phyloP scores from a whole-genome alignment of 2,797 vertebrate genomes.

The Xenops minutus region DNA sequence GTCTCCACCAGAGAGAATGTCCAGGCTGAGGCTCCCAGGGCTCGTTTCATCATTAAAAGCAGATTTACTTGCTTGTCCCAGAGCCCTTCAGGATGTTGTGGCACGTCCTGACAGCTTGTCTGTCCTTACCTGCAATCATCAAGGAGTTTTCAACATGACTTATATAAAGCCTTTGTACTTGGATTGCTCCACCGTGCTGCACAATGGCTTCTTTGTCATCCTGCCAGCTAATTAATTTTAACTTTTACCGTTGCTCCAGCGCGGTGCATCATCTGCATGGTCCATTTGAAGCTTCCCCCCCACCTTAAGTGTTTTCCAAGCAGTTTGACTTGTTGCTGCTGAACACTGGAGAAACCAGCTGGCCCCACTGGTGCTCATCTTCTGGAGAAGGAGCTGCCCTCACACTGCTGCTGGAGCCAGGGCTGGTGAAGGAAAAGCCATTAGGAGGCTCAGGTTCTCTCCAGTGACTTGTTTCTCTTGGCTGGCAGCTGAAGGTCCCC shows the following conservation, averaged over 20 bases:
- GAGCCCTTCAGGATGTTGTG: constrained; percentile 33
- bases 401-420: background rate
- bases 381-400: constrained; percentile 6
- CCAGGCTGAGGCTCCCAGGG: background rate
- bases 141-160: constrained; percentile 71
- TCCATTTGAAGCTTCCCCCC: constrained; percentile 25
- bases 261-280: background rate
- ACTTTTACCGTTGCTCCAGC: constrained; percentile 62
- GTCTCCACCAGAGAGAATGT: background rate
- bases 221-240: constrained; percentile 79
- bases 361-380: background rate
- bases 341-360: background rate
- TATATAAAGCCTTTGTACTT: constrained; percentile 65
- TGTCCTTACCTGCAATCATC: constrained; percentile 68
- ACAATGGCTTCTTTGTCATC: constrained; percentile 75
- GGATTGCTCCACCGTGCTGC: constrained; percentile 65
- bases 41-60: background rate
- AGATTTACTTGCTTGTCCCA: background rate
- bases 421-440: constrained; percentile 2
- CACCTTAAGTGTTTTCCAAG: constrained; percentile 7
- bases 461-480: constrained; percentile 39
- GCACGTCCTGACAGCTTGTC: constrained; percentile 52
- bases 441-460: constrained; percentile 24
- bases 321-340: constrained; percentile 38
- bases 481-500: constrained; percentile 36